Conservation (phyloP, 35 echinoderm and acorn worm genomes). For the Ophiothrix spiculata region DNA sequence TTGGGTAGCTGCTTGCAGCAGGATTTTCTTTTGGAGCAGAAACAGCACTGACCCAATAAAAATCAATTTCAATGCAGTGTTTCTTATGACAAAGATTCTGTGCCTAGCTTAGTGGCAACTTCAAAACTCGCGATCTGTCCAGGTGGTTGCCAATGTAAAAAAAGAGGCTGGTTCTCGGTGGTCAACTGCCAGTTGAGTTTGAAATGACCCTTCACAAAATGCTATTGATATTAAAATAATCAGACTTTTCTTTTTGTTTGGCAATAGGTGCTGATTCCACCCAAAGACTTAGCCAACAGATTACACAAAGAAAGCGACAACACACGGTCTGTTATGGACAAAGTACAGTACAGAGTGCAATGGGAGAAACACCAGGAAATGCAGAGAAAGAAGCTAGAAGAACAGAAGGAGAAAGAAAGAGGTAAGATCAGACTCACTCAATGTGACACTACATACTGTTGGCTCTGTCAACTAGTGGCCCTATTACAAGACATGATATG, state of each 20-base stretch:
- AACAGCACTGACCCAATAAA: too few relatives aligned
- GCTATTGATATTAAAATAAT: too few relatives aligned
- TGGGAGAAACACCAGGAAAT: conserved; percentile 91
- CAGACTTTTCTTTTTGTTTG: background rate
- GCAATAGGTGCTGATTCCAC: conserved; percentile 77
- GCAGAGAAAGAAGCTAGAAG: conserved; percentile 80
- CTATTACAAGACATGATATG: too few relatives aligned
- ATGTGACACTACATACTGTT: too few relatives aligned
- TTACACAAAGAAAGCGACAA: conserved; percentile 36
- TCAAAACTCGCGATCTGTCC: background rate
- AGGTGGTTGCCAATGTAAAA: background rate
- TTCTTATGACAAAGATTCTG: background rate
- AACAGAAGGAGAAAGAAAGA: conserved; percentile 84
- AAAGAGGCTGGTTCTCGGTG: background rate
- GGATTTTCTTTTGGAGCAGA: too few relatives aligned
- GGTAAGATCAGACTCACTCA: conserved; percentile 54
- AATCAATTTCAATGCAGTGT: too few relatives aligned
- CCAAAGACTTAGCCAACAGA: conserved; percentile 77
- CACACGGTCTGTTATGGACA: conserved; percentile 59
- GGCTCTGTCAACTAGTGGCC: too few relatives aligned
- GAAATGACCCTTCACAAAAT: too few relatives aligned
- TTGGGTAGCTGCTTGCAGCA: too few relatives aligned
- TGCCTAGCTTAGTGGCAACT: background rate
- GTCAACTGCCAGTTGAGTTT: background rate
- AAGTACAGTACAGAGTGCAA: conserved; percentile 80